Conservation (phyloP, 2,113 vertebrate genomes). For the Campylomormyrus numenius region DNA sequence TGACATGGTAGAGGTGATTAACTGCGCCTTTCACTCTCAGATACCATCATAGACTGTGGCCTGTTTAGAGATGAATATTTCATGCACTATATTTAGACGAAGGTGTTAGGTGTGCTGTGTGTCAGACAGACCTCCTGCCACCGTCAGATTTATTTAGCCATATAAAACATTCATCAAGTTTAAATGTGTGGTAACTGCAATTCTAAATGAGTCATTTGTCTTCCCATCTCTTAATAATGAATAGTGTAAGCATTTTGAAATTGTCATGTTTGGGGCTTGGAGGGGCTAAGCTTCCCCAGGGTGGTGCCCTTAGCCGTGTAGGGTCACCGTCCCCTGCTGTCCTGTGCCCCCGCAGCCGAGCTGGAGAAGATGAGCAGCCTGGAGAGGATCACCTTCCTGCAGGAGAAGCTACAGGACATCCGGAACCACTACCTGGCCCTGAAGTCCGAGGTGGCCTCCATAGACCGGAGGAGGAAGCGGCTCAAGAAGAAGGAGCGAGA, state of each 20-base stretch:
- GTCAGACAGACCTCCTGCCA: background rate
- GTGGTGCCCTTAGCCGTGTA: background rate
- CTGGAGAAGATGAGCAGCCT: slow-evolving; percentile 88
- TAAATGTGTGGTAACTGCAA: background rate
- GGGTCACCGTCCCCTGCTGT: background rate
- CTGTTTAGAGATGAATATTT: background rate
- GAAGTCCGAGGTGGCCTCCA: slow-evolving; percentile 97
- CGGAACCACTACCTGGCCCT: slow-evolving; percentile 95
- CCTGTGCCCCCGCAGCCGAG: slow-evolving; percentile 65
- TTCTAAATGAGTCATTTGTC: background rate
- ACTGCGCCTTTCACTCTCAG: background rate
- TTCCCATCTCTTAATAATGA: background rate
- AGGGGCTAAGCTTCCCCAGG: background rate
- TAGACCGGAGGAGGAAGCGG: slow-evolving; percentile 90
- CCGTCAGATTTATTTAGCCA: background rate
- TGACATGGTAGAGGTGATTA: background rate
- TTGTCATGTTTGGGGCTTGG: background rate
- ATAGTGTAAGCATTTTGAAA: background rate
- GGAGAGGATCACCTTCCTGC: slow-evolving; percentile 88
- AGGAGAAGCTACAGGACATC: slow-evolving; percentile 96
- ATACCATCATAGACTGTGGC: background rate
- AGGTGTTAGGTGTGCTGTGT: background rate
- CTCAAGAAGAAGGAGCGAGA: slow-evolving; percentile 96
- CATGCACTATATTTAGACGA: background rate
- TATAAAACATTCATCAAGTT: background rate